Percentiles rank a stretch among this genome's conserved stretches.
These are phyloP conservation scores for Halichoerus grypus DNA, from an alignment of 2,113 vertebrate species.

Conservation along the genomic window DNA sequence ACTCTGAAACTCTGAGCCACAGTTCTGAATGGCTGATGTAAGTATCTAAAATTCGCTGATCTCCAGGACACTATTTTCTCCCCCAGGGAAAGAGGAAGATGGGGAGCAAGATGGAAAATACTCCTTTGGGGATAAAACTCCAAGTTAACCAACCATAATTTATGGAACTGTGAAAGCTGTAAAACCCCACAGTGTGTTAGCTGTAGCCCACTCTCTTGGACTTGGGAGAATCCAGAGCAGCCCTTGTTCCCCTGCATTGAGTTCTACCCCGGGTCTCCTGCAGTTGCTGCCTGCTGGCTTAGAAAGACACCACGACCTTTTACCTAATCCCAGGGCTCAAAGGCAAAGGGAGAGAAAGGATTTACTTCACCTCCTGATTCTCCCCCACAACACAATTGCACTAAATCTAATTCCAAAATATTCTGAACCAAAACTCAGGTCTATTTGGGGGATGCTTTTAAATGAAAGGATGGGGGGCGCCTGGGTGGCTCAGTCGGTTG, in stretches of 20 bases:
- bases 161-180: background rate
- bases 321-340: background rate
- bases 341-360: background rate
- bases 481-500: too few species aligned
- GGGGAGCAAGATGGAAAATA: background rate
- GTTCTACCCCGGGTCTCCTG: background rate
- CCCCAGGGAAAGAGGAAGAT: background rate
- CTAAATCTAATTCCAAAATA: background rate
- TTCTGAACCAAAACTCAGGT: background rate
- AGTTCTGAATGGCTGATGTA: background rate
- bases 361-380: background rate
- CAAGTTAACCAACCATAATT: background rate
- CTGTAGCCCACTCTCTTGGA: background rate
- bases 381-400: background rate
- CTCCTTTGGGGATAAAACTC: background rate
- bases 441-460: background rate
- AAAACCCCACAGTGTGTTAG: background rate
- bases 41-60: background rate
- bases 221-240: background rate
- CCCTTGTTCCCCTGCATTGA: background rate
- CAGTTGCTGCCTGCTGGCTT: background rate
- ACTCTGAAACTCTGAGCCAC: background rate
- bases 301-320: background rate
- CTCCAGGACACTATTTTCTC: background rate
- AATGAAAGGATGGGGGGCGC: background rate